A percentile compares a stretch with the other conserved stretches of the same genome.
These are phyloP conservation scores for Brachirus orientalis DNA, from an alignment of 2,113 vertebrate species.

Conservation along the genomic window DNA sequence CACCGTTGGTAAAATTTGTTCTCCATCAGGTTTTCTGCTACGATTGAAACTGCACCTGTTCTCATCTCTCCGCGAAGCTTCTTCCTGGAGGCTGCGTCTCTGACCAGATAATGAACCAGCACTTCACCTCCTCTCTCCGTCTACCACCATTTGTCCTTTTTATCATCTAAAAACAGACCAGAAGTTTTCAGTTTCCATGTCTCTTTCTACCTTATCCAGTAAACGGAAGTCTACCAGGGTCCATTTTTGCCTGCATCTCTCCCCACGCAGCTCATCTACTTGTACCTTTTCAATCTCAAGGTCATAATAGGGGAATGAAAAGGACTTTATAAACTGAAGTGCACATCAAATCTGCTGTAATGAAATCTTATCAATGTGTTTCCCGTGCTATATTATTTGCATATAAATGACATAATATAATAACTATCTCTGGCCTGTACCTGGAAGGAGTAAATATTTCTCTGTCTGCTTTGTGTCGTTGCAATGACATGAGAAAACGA, in stretches of 20 bases:
- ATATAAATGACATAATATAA: conserved; percentile 87
- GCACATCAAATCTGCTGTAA: conserved; percentile 81
- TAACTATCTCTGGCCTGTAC: conserved; percentile 73
- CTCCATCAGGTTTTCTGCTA: not conserved
- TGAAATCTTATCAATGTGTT: conserved; percentile 81
- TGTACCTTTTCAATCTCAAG: conserved; percentile 67
- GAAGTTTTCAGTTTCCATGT: too few relatives aligned
- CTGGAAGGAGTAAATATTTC: conserved; percentile 85
- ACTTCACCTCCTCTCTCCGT: conserved; percentile 5
- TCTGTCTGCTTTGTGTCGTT: conserved; percentile 77
- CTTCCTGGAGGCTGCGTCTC: conserved; percentile 15
- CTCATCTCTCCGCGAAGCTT: not conserved
- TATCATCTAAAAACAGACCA: not conserved
- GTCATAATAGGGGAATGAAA: conserved; percentile 80
- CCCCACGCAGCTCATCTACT: conserved; percentile 41
- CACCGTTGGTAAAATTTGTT: conserved; percentile 4
- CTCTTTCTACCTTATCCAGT: not conserved
- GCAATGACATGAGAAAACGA: conserved; percentile 70
- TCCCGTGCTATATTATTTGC: conserved; percentile 80
- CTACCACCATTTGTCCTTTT: conserved; percentile 8
- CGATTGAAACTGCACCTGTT: not conserved
- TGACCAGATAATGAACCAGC: conserved; percentile 1
- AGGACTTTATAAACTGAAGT: conserved; percentile 81
- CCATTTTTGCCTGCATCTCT: conserved; percentile 4
- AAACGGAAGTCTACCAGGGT: not conserved